Evolutionary conservation across 2,797 vertebrate species (phyloP).

Genomic region (Alcedo atthis): DNA sequence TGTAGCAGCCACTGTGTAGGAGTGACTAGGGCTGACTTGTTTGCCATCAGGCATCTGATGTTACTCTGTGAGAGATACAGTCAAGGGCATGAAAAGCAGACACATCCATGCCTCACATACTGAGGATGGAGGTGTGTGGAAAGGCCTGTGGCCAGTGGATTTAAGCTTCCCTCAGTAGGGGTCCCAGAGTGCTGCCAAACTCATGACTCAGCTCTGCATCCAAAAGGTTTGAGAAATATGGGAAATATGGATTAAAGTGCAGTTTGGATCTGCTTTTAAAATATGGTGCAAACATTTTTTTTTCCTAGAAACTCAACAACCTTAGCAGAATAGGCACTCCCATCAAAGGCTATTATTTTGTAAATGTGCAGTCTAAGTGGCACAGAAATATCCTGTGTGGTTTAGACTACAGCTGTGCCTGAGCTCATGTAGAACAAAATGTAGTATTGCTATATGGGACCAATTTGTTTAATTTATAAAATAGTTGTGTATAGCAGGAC

Average conservation of each 20-base stretch:
- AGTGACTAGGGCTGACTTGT: background rate
- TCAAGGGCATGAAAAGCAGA: background rate
- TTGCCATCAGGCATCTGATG: background rate
- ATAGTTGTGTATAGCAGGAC: background rate
- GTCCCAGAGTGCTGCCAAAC: background rate
- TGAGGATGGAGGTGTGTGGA: background rate
- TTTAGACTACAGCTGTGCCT: background rate
- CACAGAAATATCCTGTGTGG: background rate
- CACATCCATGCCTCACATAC: background rate
- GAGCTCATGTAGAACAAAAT: background rate
- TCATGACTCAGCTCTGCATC: background rate
- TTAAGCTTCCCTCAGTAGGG: background rate
- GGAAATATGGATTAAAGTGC: conserved; percentile 6
- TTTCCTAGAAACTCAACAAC: background rate
- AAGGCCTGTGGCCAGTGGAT: background rate
- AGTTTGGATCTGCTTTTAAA: background rate
- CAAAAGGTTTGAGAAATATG: background rate
- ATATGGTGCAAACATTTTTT: background rate
- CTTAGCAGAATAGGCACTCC: background rate
- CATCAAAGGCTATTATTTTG: background rate
- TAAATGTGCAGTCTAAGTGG: background rate
- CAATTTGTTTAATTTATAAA: background rate
- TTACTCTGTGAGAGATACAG: background rate
- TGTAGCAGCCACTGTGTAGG: background rate
- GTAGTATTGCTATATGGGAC: background rate